Evolutionary conservation across 1,140 invertebrate species (phyloP), one percentile per base, ranked within the genome.

Genomic region (Hirudo medicinalis): DNA sequence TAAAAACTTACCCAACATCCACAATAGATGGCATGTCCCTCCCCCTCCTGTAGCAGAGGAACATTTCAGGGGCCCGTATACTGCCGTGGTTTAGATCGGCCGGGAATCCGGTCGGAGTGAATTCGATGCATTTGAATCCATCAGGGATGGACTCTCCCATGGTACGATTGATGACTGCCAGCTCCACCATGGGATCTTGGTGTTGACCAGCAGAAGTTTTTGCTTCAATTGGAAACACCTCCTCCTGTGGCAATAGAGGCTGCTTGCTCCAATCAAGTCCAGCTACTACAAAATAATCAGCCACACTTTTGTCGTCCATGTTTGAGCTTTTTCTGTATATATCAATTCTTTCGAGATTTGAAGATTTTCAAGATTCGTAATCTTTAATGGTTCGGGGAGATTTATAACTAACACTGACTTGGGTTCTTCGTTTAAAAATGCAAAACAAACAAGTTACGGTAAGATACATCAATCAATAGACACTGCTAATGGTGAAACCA

Each of bases 61-160:
- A 97, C 80, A 95, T 92, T 81, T 94, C 91, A 27, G 89, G 89
- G 71, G 91, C 91, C 60, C 93, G 86, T 75, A 99, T 85, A 76
- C 92, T 95, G 25, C 95, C 96, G 87, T 97, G 92, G 82, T 99
- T 99, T 49, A 99, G 85, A 83, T 99, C 92, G 0, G 96, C 96
- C 19, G 76, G 79, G 69, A 76, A 77, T 0, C 77, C 91, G 25
- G 87, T 86, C 13, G 93, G 91, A 5, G 95, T 97, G 55, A 85
- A 82, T 74, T 91, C 89, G n/a, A 99, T 84, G 27, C 91, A 83
- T 67, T 86, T 86, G 80, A 87, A 97, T 22, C 87, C 91, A 73
- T 87, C 84, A 0, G 93, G 93, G 72, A 57, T n/a, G 22, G 54
- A 25, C 29, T 72, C 72, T 29, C 70, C 70, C 11, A 72, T 57